Evolutionary conservation across 92 coral and sea anemone genomes (phyloP), one percentile per base, ranked within the genome.

Genomic region (Palythoa heliodiscus): DNA sequence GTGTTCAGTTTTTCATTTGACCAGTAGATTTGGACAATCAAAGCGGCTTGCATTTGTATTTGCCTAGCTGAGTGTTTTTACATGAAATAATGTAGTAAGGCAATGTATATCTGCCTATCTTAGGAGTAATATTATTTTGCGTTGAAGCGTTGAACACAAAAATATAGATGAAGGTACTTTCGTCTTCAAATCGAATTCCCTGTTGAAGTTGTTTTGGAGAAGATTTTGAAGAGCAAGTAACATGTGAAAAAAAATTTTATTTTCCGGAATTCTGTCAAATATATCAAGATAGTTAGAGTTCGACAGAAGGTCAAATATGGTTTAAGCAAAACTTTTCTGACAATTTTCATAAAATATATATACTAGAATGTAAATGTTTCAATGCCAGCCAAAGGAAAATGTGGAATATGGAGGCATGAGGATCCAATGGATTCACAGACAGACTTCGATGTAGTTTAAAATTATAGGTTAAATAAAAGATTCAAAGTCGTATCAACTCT

Each of bases 41-140:
- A 47, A 68, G 57, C 39, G 43, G 73, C 11, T 64, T 16, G 73
- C 38, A 5, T 50, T 75, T 76, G 81, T 52, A 10, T 76, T 80
- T 80, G 50, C 22, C 84, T 53, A 66, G 40, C 11, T 64, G 73
- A 29, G 35, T 80, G 16, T 64, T 20, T 47, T 66, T 63, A 64
- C 84, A 80, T 73, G 84, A 63, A 80, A 29, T 29, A 29, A 10
- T 66, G 6, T 14, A 70, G 61, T 80, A 60, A 80, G 66, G 84
- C 84, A 80, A 80, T 78, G 66, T 57, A 17, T 24, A 48, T 24
- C 69, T 60, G 60, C 37, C 53, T 58, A 48, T 50, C 17, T 60
- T 17, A 60, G 22, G 0, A 20, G 17, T 15, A 7, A 3, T 75
- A 5, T 23, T 76, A 25, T 19, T 47, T 40, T 79, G 22, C 39